A percentile compares a stretch with the other conserved stretches of the same genome.
Evolutionary conservation across 2,888 invertebrate genomes (phyloP).

Genomic region (Rhynchonema sp.): DNA sequence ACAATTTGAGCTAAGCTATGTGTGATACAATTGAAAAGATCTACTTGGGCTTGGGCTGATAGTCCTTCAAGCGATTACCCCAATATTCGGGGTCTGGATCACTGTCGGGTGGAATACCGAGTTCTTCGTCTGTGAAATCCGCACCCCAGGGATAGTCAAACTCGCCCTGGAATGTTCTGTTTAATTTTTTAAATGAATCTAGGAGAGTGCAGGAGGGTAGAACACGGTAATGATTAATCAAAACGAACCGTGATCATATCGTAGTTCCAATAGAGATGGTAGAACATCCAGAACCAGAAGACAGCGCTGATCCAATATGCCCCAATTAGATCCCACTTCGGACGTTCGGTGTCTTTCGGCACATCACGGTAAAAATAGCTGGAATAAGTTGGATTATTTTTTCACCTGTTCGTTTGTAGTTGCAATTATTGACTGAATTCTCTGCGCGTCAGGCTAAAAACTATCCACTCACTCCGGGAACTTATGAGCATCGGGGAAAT

Average conservation of each 20-base stretch:
- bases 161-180: background rate
- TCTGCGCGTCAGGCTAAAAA: too few relatives aligned
- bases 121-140: conserved; percentile 25
- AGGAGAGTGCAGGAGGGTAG: too few relatives aligned
- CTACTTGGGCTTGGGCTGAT: background rate
- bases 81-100: conserved; percentile 25
- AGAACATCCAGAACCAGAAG: background rate
- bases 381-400: too few relatives aligned
- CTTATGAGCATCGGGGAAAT: background rate
- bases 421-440: too few relatives aligned
- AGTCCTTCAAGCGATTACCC: conserved; percentile 16
- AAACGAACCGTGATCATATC: background rate
- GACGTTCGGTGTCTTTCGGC: background rate
- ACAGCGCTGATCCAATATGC: background rate
- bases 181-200: too few relatives aligned
- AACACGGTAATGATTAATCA: background rate
- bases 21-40: background rate
- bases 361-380: background rate
- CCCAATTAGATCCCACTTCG: background rate
- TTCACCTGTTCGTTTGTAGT: too few relatives aligned
- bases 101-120: conserved; percentile 24
- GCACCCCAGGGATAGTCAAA: conserved; percentile 18
- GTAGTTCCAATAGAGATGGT: background rate
- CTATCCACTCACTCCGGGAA: too few relatives aligned
- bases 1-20: background rate